phyloP scores from a whole-genome alignment of 2,113 vertebrate species.

The Lipotes vexillifer region DNA sequence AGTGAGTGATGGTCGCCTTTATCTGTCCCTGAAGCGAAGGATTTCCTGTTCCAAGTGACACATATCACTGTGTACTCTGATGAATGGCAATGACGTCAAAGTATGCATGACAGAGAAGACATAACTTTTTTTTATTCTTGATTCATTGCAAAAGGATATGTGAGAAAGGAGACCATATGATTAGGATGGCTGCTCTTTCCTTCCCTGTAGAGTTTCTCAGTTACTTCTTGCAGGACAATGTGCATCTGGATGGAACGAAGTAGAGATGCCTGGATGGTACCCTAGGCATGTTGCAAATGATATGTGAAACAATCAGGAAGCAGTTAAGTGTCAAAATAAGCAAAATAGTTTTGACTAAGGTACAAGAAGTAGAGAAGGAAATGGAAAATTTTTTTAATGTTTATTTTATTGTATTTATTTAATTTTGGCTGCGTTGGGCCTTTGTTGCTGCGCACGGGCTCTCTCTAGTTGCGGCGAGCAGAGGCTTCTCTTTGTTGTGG shows the following conservation, averaged over 20 bases:
- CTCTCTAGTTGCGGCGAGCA: too few species aligned
- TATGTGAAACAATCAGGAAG: not conserved
- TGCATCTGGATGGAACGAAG: not conserved
- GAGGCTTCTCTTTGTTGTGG: too few species aligned
- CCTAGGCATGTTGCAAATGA: not conserved
- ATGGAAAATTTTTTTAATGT: too few species aligned
- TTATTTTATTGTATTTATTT: too few species aligned
- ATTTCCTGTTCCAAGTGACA: constrained; percentile 39
- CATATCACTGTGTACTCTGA: not conserved
- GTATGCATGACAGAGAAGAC: not conserved
- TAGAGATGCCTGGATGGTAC: not conserved
- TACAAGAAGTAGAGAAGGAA: not conserved
- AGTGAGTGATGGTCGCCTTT: not conserved
- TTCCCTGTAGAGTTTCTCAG: not conserved
- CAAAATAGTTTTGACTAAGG: not conserved
- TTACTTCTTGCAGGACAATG: not conserved
- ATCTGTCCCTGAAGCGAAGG: not conserved
- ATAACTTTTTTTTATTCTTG: too few species aligned
- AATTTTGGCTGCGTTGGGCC: too few species aligned
- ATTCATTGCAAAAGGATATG: not conserved
- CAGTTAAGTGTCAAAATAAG: not conserved
- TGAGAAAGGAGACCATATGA: not conserved
- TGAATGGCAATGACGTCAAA: constrained; percentile 14
- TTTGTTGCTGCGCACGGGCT: too few species aligned
- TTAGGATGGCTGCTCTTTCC: not conserved